Percentiles rank a stretch among this genome's conserved stretches.
These are phyloP conservation scores for Diaprepes abbreviatus DNA, from an alignment of 2,888 invertebrate genomes.

Conservation along the genomic window DNA sequence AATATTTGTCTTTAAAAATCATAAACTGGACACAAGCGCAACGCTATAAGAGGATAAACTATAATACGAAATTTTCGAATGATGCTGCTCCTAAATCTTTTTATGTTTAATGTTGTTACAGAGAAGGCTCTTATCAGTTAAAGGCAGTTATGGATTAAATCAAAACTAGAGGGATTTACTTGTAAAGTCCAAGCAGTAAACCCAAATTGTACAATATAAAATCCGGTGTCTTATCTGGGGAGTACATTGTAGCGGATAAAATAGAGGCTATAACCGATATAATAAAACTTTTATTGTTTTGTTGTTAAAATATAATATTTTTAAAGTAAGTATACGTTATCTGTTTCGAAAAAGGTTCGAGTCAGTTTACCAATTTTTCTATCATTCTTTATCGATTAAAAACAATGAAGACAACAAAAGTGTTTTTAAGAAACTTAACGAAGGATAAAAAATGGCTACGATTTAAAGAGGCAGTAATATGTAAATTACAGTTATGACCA, in stretches of 20 bases:
- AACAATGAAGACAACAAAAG: too few relatives aligned
- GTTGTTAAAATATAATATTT: too few relatives aligned
- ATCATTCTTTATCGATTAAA: too few relatives aligned
- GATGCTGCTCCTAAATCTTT: constrained; percentile 29
- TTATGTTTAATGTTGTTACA: constrained; percentile 40
- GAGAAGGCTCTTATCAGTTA: constrained; percentile 35
- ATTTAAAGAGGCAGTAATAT: too few relatives aligned
- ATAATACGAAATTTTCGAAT: constrained; percentile 34
- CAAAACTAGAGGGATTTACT: constrained; percentile 9
- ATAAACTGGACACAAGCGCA: constrained; percentile 21
- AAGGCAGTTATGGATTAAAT: constrained; percentile 39
- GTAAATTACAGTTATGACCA: too few relatives aligned
- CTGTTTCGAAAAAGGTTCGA: too few relatives aligned
- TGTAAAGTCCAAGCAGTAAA: constrained; percentile 14
- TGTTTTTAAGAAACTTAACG: too few relatives aligned
- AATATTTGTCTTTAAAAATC: constrained; percentile 5
- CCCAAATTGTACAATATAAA: constrained; percentile 27
- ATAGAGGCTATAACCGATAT: neutral
- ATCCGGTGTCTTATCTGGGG: neutral
- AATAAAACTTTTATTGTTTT: neutral
- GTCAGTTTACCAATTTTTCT: too few relatives aligned
- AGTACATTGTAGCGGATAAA: constrained; percentile 11
- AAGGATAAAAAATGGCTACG: too few relatives aligned
- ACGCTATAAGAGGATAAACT: constrained; percentile 19
- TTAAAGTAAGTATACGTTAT: too few relatives aligned